These are phyloP conservation scores for Nasonia oneida DNA, from an alignment of 2,888 invertebrate genomes.

Conservation along the genomic window DNA sequence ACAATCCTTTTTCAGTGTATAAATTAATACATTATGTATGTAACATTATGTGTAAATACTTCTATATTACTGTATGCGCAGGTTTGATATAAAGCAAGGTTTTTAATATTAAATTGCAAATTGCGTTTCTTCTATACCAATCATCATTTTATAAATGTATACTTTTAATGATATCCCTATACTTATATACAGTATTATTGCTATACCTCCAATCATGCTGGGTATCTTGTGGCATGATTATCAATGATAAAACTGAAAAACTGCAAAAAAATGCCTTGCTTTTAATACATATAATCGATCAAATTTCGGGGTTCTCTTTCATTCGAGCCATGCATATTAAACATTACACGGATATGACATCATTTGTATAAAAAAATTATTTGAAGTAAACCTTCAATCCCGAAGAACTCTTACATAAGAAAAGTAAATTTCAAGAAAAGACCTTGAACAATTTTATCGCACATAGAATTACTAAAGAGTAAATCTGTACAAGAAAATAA, in stretches of 20 bases:
- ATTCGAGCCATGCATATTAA: background rate
- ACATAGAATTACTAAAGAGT: constrained; percentile 28
- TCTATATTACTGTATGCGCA: constrained; percentile 58
- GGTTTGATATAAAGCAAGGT: constrained; percentile 56
- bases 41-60: constrained; percentile 65
- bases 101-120: constrained; percentile 62
- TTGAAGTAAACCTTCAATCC: background rate
- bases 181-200: constrained; percentile 64
- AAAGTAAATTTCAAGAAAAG: background rate
- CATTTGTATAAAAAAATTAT: constrained; percentile 1
- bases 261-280: background rate
- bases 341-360: background rate
- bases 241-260: constrained; percentile 44
- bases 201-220: constrained; percentile 33
- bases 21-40: constrained; percentile 64
- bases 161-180: constrained; percentile 39
- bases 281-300: background rate
- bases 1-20: constrained; percentile 62
- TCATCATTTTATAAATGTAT: constrained; percentile 30
- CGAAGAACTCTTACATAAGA: background rate
- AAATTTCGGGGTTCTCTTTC: background rate
- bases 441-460: constrained; percentile 24
- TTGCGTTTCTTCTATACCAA: constrained; percentile 38
- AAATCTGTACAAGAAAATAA: constrained; percentile 49
- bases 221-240: constrained; percentile 30